These are phyloP conservation scores for Tetramorium simillimum DNA, from an alignment of 1,140 invertebrate species.

Conservation along the genomic window DNA sequence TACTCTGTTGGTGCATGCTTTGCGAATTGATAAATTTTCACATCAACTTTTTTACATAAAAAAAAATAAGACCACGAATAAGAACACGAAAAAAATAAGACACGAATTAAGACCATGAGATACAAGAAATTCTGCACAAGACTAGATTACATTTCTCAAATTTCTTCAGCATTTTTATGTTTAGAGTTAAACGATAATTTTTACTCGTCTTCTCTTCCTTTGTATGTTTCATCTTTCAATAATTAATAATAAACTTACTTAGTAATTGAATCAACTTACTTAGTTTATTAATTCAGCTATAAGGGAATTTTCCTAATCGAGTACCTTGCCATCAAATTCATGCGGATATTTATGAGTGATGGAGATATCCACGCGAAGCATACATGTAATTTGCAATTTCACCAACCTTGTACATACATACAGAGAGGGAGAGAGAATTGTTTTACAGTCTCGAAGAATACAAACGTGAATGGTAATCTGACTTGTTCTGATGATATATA, in stretches of 20 bases:
- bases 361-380: conserved; percentile 21
- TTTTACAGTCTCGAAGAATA: background rate
- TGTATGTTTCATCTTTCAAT: too few relatives aligned
- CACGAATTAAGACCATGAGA: background rate
- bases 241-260: too few relatives aligned
- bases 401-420: too few relatives aligned
- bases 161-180: too few relatives aligned
- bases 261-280: too few relatives aligned
- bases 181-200: background rate
- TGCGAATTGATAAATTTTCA: background rate
- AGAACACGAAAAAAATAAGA: too few relatives aligned
- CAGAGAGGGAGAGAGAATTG: too few relatives aligned
- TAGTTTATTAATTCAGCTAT: background rate
- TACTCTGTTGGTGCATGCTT: conserved; percentile 49
- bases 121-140: background rate
- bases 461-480: background rate
- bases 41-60: background rate
- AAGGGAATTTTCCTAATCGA: background rate
- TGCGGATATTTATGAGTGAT: conserved; percentile 4
- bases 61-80: too few relatives aligned
- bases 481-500: background rate
- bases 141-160: too few relatives aligned
- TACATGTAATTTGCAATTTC: too few relatives aligned
- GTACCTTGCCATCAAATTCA: background rate
- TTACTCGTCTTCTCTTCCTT: background rate